phyloP scores from a whole-genome alignment of 2,888 invertebrate genomes.

The Eucriotettix oculatus region DNA sequence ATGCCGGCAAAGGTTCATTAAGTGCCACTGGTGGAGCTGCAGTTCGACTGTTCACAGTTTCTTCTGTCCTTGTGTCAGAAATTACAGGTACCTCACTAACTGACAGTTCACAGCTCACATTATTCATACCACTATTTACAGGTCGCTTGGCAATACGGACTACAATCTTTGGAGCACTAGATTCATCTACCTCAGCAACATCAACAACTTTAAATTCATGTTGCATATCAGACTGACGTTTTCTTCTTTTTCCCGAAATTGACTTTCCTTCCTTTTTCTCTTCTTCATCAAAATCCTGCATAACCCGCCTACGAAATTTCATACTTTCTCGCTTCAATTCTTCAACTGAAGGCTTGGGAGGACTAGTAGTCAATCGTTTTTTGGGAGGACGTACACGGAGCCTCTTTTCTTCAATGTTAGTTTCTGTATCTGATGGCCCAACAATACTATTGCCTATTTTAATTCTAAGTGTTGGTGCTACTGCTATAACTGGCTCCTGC shows the following conservation, averaged over 20 bases:
- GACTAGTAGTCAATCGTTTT: constrained; percentile 44
- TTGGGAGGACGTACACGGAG: constrained; percentile 52
- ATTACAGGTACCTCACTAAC: constrained; percentile 4
- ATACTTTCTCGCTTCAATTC: constrained; percentile 70
- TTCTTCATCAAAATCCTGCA: constrained; percentile 64
- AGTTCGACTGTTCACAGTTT: constrained; percentile 13
- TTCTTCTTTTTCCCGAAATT: constrained; percentile 27
- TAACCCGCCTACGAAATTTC: constrained; percentile 69
- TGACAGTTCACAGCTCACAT: constrained; percentile 2
- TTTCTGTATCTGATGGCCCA: constrained; percentile 4
- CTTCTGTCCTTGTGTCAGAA: constrained; percentile 18
- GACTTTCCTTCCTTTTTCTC: constrained; percentile 35
- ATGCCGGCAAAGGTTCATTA: constrained; percentile 5
- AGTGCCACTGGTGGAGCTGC: constrained; percentile 7
- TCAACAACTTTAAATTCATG: constrained; percentile 9
- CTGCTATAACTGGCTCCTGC: constrained; percentile 17
- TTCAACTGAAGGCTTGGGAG: constrained; percentile 53
- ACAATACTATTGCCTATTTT: constrained; percentile 43
- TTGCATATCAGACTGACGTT: constrained; percentile 21
- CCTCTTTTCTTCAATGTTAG: constrained; percentile 27
- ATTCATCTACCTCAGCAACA: constrained; percentile 10
- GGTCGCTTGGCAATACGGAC: constrained; percentile 49
- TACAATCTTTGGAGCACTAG: constrained; percentile 53
- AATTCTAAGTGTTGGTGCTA: constrained; percentile 46
- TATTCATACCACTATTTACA: constrained; percentile 21